Percentiles rank a stretch among this genome's conserved stretches.
These are phyloP conservation scores for Psylliodes chrysocephalus DNA, from an alignment of 2,888 invertebrate species.

Conservation along the genomic window DNA sequence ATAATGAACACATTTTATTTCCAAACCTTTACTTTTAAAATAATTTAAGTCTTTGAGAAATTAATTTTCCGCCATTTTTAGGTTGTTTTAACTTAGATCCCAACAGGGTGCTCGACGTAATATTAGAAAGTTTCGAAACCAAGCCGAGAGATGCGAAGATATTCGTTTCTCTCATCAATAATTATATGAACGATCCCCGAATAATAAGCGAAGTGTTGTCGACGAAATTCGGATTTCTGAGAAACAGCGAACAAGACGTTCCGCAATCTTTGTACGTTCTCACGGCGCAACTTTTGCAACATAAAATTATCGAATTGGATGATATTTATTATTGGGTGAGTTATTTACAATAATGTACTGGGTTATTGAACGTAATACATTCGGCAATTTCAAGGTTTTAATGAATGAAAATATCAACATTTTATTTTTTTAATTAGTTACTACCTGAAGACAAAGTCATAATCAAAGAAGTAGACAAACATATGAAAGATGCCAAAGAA, in stretches of 20 bases:
- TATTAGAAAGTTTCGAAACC: conserved; percentile 96
- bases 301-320: conserved; percentile 85
- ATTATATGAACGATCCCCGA: conserved; percentile 87
- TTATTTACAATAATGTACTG: too few relatives aligned
- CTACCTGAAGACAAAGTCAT: conserved; percentile 87
- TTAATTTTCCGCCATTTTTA: conserved; percentile 61
- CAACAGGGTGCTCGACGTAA: conserved; percentile 94
- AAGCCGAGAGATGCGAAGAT: conserved; percentile 80
- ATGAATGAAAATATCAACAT: too few relatives aligned
- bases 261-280: conserved; percentile 89
- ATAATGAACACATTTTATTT: too few relatives aligned
- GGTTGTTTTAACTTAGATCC: conserved; percentile 99
- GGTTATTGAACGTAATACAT: too few relatives aligned
- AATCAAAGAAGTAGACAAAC: conserved; percentile 82
- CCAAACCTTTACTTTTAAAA: background rate
- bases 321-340: conserved; percentile 92
- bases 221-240: conserved; percentile 83
- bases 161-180: conserved; percentile 87
- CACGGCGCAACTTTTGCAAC: conserved; percentile 89
- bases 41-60: conserved; percentile 38
- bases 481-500: conserved; percentile 84
- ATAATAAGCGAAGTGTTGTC: conserved; percentile 95
- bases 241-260: conserved; percentile 74
- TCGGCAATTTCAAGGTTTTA: too few relatives aligned
- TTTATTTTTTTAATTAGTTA: too few relatives aligned